phyloP scores from a whole-genome alignment of 2,888 invertebrate genomes.

The Ophion ventricosus region DNA sequence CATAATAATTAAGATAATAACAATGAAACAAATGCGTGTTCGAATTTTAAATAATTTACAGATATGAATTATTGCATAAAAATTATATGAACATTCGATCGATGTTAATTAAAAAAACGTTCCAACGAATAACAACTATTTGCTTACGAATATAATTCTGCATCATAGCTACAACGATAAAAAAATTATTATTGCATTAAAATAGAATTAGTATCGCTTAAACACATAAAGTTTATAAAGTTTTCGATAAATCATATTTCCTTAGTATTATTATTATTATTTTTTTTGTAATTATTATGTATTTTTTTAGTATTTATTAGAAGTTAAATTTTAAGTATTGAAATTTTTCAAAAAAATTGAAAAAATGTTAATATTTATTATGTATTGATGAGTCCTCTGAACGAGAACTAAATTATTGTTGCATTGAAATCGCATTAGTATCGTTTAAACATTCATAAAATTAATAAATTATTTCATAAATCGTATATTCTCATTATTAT shows the following conservation, averaged over 20 bases:
- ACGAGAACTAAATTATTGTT: not conserved
- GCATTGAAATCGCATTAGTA: not conserved
- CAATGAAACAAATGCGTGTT: not conserved
- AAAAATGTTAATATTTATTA: not conserved
- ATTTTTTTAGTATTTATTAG: not conserved
- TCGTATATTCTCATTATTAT: not conserved
- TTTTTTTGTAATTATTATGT: no score
- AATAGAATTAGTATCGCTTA: no score
- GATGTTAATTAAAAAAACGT: not conserved
- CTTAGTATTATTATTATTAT: no score
- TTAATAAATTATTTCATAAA: not conserved
- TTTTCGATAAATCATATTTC: no score
- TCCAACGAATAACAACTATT: no score
- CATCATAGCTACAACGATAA: no score
- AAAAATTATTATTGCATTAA: no score
- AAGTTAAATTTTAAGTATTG: not conserved
- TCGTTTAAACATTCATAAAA: not conserved
- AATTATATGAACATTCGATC: not conserved
- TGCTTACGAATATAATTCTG: no score
- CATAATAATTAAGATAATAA: not conserved
- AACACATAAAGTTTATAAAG: no score
- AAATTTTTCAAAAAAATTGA: not conserved
- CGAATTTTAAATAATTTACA: not conserved
- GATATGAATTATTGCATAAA: not conserved
- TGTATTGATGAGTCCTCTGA: not conserved